phyloP scores from a whole-genome alignment of 2,888 invertebrate genomes.

The Eupelmus urozonus region DNA sequence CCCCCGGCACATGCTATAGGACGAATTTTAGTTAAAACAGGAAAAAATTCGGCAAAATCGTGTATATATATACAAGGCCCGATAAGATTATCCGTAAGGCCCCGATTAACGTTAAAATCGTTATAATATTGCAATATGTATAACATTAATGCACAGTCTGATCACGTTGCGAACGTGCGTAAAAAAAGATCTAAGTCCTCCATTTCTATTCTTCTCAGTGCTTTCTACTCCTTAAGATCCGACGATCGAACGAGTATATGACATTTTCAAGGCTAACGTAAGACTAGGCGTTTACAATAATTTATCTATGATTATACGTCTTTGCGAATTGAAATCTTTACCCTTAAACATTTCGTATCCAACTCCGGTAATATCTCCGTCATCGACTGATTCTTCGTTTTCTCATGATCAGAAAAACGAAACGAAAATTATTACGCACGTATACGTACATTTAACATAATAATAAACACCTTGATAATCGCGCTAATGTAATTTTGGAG shows the following conservation, averaged over 20 bases:
- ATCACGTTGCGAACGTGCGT: slow-evolving; percentile 37
- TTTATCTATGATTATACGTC: slow-evolving; percentile 45
- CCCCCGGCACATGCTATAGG: background rate
- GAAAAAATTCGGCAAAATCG: slow-evolving; percentile 17
- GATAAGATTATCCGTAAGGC: slow-evolving; percentile 16
- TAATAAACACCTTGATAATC: slow-evolving; percentile 20
- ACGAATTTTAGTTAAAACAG: background rate
- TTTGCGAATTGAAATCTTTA: background rate
- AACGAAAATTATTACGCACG: slow-evolving; percentile 17
- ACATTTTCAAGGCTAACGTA: slow-evolving; percentile 56
- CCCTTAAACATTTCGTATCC: too few species aligned
- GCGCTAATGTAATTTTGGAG: slow-evolving; percentile 50
- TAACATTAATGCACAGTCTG: slow-evolving; percentile 47
- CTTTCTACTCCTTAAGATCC: slow-evolving; percentile 9
- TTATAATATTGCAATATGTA: slow-evolving; percentile 7
- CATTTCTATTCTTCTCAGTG: background rate
- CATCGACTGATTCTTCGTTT: slow-evolving; percentile 9
- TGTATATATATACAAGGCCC: background rate
- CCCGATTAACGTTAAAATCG: slow-evolving; percentile 16
- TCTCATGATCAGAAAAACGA: background rate
- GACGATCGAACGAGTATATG: slow-evolving; percentile 39
- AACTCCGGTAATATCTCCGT: background rate
- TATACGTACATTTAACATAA: too few species aligned
- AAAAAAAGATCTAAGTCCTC: slow-evolving; percentile 19
- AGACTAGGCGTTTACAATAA: slow-evolving; percentile 59